A percentile compares a stretch with the other conserved stretches of the same genome.
phyloP scores from a whole-genome alignment of 2,888 invertebrate species.

The Pantelozetes paolii region DNA sequence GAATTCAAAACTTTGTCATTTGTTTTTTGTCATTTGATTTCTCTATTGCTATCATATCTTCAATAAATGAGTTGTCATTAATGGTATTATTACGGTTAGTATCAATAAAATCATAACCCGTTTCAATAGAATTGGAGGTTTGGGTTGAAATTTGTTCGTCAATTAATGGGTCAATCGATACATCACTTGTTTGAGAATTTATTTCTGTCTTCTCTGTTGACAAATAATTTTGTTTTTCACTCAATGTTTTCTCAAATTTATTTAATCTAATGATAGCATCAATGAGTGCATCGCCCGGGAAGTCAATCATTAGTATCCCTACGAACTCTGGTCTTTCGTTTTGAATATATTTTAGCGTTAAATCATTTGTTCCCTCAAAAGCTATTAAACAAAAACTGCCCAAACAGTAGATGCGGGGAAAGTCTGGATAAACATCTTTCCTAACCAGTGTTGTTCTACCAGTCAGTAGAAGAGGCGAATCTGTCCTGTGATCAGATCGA shows the following conservation, averaged over 20 bases:
- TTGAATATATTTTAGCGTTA: conserved; percentile 2
- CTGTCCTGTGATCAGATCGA: neutral
- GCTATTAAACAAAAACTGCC: conserved; percentile 21
- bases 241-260: neutral
- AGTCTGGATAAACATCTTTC: conserved; percentile 18
- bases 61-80: too few relatives aligned
- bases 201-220: neutral
- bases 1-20: too few relatives aligned
- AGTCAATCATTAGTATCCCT: conserved; percentile 38
- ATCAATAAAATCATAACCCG: too few relatives aligned
- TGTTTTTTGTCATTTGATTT: too few relatives aligned
- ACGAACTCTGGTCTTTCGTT: conserved; percentile 6
- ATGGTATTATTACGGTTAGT: too few relatives aligned
- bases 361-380: conserved; percentile 37
- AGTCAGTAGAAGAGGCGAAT: conserved; percentile 3
- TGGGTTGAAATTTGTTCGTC: too few relatives aligned
- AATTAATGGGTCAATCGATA: neutral
- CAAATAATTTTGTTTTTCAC: neutral
- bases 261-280: conserved; percentile 34
- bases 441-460: neutral
- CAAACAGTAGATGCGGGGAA: conserved; percentile 34
- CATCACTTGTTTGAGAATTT: neutral
- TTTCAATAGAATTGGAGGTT: too few relatives aligned
- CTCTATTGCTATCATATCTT: too few relatives aligned
- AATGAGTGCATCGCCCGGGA: conserved; percentile 40